Percentiles rank a stretch among this genome's conserved stretches.
Evolutionary conservation across 2,888 invertebrate genomes (phyloP).

Genomic region (Drosophila siamana): DNA sequence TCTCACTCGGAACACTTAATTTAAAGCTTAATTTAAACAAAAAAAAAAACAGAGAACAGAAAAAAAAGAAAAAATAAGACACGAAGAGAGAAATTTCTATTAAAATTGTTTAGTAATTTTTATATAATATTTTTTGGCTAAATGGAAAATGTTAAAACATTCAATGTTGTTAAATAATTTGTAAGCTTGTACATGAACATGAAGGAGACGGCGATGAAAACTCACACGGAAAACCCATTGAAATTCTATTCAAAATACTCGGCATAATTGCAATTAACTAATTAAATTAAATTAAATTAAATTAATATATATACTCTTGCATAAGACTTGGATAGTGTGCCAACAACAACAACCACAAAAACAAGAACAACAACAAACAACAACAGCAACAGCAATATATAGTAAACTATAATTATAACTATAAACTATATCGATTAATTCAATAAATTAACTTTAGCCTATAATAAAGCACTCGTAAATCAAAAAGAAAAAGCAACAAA

Average conservation of each 20-base stretch:
- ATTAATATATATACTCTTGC: conserved; percentile 48
- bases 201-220: conserved; percentile 8
- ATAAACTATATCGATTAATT: conserved; percentile 34
- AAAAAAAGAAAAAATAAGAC: no score
- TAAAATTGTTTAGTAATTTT: conserved; percentile 32
- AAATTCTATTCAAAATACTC: conserved; percentile 73
- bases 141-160: conserved; percentile 80
- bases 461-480: conserved; percentile 45
- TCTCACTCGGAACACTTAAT: neutral
- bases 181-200: conserved; percentile 83
- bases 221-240: conserved; percentile 66
- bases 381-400: conserved; percentile 33
- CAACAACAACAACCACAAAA: conserved; percentile 68
- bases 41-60: neutral
- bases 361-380: conserved; percentile 74
- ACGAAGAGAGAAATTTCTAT: neutral
- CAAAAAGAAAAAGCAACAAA: conserved; percentile 24
- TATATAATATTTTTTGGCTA: conserved; percentile 40
- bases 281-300: conserved; percentile 47
- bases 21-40: conserved; percentile 12
- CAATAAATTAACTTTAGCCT: conserved; percentile 41
- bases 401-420: conserved; percentile 36
- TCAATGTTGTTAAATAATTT: conserved; percentile 85
- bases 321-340: conserved; percentile 85
- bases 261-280: conserved; percentile 65